Percentiles rank a stretch among this genome's conserved stretches.
These are phyloP conservation scores for Sebastes baramenuke DNA, from an alignment of 2,797 vertebrate species.

Conservation along the genomic window DNA sequence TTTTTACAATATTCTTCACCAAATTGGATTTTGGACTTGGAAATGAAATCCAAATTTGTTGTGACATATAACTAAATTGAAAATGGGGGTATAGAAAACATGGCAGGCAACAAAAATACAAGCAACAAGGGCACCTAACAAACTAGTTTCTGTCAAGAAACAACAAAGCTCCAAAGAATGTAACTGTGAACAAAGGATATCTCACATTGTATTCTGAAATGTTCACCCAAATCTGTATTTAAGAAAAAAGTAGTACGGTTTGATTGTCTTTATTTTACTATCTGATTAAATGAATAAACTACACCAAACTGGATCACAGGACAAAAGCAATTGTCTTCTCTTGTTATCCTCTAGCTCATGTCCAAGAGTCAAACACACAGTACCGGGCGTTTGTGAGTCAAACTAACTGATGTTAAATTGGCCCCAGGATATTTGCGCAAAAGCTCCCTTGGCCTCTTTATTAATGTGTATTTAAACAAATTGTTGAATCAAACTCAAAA, in stretches of 20 bases:
- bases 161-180: not conserved
- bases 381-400: not conserved
- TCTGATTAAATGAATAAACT: constrained; percentile 1
- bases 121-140: not conserved
- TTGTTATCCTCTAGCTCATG: constrained; percentile 25
- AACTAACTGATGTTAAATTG: constrained; percentile 42
- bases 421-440: constrained; percentile 28
- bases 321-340: constrained; percentile 30
- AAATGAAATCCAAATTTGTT: not conserved
- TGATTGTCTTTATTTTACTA: not conserved
- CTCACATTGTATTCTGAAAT: not conserved
- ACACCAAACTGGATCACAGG: constrained; percentile 17
- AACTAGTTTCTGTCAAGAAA: not conserved
- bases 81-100: not conserved
- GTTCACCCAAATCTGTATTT: not conserved
- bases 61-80: not conserved
- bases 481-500: not conserved
- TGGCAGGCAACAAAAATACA: not conserved
- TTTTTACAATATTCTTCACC: not conserved
- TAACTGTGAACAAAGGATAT: not conserved
- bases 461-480: not conserved
- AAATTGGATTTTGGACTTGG: not conserved
- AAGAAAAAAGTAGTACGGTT: not conserved
- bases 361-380: constrained; percentile 13
- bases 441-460: constrained; percentile 2